Conservation (phyloP, 1,140 invertebrate genomes). For the Calliopsis andreniformis region DNA sequence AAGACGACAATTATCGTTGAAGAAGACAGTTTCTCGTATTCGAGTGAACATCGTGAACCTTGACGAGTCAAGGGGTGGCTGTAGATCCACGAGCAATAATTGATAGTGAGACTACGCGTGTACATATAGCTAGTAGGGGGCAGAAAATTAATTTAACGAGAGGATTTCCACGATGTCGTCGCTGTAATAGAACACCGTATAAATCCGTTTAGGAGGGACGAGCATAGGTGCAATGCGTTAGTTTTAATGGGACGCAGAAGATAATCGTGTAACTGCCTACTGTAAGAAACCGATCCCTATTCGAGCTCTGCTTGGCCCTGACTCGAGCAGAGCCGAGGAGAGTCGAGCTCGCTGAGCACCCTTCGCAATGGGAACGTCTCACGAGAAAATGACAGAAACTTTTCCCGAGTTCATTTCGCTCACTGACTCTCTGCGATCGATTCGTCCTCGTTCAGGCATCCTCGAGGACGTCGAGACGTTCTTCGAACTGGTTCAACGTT, state of each 20-base stretch:
- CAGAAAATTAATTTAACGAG: conserved; percentile 18
- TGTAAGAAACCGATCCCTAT: conserved; percentile 25
- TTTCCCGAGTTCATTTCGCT: conserved; percentile 11
- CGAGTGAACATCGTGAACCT: neutral
- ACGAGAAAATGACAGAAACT: conserved; percentile 42
- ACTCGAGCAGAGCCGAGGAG: neutral
- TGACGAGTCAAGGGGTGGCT: neutral
- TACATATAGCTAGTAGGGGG: conserved; percentile 35
- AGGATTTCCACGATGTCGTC: conserved; percentile 1
- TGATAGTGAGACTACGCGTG: conserved; percentile 42
- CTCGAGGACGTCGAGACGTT: neutral
- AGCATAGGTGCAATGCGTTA: conserved; percentile 48
- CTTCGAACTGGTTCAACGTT: neutral
- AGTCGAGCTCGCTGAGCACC: conserved; percentile 25
- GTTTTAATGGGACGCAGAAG: conserved; percentile 39
- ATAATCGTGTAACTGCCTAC: conserved; percentile 34
- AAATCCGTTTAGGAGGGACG: conserved; percentile 27
- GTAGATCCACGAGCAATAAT: conserved; percentile 61
- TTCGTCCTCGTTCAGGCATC: neutral
- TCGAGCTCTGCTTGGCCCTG: conserved; percentile 25
- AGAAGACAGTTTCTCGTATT: neutral
- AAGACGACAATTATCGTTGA: neutral
- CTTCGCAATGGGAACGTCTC: conserved; percentile 29
- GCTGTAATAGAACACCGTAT: conserved; percentile 33
- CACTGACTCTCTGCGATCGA: neutral